Evolutionary conservation across 2,888 invertebrate genomes (phyloP).

Genomic region (Protophormia terraenovae): DNA sequence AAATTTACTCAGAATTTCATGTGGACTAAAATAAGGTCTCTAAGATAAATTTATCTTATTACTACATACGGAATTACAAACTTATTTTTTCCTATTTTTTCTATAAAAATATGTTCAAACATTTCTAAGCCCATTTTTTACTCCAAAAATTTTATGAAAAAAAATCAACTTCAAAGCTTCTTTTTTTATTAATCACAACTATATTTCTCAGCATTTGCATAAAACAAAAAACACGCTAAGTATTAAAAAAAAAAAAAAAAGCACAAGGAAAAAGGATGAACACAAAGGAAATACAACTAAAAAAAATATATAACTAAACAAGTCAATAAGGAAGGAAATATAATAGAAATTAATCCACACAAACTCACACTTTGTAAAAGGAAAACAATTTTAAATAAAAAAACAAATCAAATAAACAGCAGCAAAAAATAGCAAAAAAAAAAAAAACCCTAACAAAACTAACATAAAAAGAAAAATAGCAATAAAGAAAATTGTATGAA

Average conservation of each 20-base stretch:
- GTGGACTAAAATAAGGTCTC: too few species aligned
- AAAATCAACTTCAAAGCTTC: too few species aligned
- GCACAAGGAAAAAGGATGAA: not conserved
- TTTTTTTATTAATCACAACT: not conserved
- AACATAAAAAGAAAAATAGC: not conserved
- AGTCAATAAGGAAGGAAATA: constrained; percentile 53
- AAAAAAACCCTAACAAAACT: not conserved
- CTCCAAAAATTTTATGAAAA: too few species aligned
- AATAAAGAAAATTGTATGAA: not conserved
- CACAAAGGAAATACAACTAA: constrained; percentile 15
- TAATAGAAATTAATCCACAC: constrained; percentile 47
- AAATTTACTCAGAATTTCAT: too few species aligned
- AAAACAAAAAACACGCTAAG: too few species aligned
- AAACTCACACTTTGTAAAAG: not conserved
- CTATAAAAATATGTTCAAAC: too few species aligned
- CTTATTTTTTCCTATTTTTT: too few species aligned
- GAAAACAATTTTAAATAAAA: not conserved
- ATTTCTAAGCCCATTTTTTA: too few species aligned
- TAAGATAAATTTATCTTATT: too few species aligned
- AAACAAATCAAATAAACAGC: constrained; percentile 24
- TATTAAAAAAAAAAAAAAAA: too few species aligned
- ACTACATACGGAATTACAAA: too few species aligned
- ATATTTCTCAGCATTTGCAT: not conserved
- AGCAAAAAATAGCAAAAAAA: not conserved
- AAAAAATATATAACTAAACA: constrained; percentile 5